Evolutionary conservation across 2,888 invertebrate genomes (phyloP).

Genomic region (Eupithecia centaureata): DNA sequence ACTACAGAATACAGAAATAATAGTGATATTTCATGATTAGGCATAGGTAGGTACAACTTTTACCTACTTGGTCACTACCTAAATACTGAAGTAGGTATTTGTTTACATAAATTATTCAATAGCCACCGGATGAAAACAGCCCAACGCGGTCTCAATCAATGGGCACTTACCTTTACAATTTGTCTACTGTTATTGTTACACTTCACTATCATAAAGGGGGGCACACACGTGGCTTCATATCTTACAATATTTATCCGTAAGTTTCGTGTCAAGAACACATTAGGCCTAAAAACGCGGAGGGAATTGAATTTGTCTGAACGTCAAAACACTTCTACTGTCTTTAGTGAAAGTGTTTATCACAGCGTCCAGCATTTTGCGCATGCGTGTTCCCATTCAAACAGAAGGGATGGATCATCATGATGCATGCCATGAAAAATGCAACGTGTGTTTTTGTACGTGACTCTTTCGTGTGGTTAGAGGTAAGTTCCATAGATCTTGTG

Average conservation of each 20-base stretch:
- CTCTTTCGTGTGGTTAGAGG: slow-evolving; percentile 9
- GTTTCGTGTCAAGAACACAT: slow-evolving; percentile 82
- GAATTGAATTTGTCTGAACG: slow-evolving; percentile 73
- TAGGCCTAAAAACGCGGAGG: slow-evolving; percentile 63
- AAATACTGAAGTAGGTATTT: too few species aligned
- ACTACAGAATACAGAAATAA: too few species aligned
- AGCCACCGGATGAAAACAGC: slow-evolving; percentile 47
- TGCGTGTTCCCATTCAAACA: slow-evolving; percentile 61
- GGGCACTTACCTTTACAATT: slow-evolving; percentile 63
- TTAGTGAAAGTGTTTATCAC: slow-evolving; percentile 71
- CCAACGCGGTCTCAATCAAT: slow-evolving; percentile 54
- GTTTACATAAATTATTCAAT: slow-evolving; percentile 21
- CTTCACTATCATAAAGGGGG: slow-evolving; percentile 77
- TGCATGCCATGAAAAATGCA: slow-evolving; percentile 49
- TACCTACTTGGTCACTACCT: too few species aligned
- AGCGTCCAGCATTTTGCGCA: slow-evolving; percentile 78
- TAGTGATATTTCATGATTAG: too few species aligned
- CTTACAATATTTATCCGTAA: slow-evolving; percentile 60
- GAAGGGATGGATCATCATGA: slow-evolving; percentile 55
- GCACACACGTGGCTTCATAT: slow-evolving; percentile 71
- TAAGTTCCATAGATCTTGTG: slow-evolving; percentile 15
- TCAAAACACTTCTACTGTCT: slow-evolving; percentile 76
- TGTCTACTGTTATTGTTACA: slow-evolving; percentile 57
- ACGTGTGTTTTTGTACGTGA: slow-evolving; percentile 46
- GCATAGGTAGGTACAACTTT: not conserved